These are phyloP conservation scores for Panagrolaimus sp. DNA, from an alignment of 1,140 invertebrate genomes.

Conservation along the genomic window DNA sequence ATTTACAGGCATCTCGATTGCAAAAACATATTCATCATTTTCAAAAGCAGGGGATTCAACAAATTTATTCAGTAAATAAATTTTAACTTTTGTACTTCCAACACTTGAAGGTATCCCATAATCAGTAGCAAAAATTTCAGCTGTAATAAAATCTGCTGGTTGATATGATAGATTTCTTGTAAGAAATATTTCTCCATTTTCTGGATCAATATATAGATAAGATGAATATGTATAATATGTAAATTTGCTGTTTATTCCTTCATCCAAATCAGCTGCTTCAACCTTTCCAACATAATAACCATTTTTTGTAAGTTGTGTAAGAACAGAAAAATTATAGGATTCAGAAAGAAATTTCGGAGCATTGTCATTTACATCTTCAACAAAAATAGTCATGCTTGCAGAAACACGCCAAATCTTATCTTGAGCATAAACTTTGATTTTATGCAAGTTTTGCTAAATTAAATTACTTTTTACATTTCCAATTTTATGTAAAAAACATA, in stretches of 20 bases:
- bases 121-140: background rate
- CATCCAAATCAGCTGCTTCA: background rate
- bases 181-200: background rate
- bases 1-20: background rate
- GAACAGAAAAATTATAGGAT: background rate
- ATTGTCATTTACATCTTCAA: background rate
- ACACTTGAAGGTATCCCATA: background rate
- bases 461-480: too few species aligned
- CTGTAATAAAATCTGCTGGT: background rate
- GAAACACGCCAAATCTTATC: conserved; percentile 1
- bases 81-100: background rate
- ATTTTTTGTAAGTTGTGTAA: background rate
- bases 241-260: background rate
- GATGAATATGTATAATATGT: background rate
- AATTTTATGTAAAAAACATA: too few species aligned
- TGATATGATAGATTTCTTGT: background rate
- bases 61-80: background rate
- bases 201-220: background rate
- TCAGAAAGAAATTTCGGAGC: background rate
- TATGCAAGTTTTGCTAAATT: background rate
- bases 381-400: conserved; percentile 3
- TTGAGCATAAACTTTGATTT: conserved; percentile 7
- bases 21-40: background rate
- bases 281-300: background rate
- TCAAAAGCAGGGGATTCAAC: background rate